Conservation (phyloP, 2,888 invertebrate species). For the Latheticus oryzae region DNA sequence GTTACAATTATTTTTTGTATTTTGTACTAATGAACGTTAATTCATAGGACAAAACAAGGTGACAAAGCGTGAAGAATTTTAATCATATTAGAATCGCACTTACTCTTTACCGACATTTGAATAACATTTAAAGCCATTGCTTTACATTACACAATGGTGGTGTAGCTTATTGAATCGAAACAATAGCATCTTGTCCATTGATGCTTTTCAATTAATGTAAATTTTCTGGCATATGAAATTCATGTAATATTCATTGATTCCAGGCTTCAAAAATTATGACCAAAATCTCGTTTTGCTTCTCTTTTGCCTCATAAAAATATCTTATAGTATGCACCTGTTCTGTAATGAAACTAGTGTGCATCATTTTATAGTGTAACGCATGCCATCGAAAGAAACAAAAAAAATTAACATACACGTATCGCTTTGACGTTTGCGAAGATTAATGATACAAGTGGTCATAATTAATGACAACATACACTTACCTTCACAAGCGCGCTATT, state of each 20-base stretch:
- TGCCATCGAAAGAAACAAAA: neutral
- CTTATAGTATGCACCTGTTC: slow-evolving; percentile 9
- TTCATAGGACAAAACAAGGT: no score
- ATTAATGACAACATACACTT: slow-evolving; percentile 19
- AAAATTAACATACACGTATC: neutral
- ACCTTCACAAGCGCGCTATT: slow-evolving; percentile 9
- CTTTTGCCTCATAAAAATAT: slow-evolving; percentile 3
- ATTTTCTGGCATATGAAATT: slow-evolving; percentile 1
- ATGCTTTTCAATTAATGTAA: slow-evolving; percentile 1
- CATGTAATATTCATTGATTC: slow-evolving; percentile 21
- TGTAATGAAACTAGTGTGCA: slow-evolving; percentile 7
- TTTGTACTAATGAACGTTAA: no score
- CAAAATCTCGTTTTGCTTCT: no score
- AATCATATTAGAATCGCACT: no score
- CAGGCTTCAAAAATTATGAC: neutral
- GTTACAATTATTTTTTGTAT: no score
- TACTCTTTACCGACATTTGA: slow-evolving; percentile 34
- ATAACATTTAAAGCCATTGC: slow-evolving; percentile 36
- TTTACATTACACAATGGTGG: slow-evolving; percentile 37
- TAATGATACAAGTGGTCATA: slow-evolving; percentile 13
- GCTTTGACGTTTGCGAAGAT: slow-evolving; percentile 5
- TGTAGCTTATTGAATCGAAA: slow-evolving; percentile 39
- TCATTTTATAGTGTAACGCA: no score
- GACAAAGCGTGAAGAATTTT: no score
- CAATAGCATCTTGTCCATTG: slow-evolving; percentile 30